Base-by-base conservation (phyloP, 2,888 invertebrate species). In the Tachina fera region DNA sequence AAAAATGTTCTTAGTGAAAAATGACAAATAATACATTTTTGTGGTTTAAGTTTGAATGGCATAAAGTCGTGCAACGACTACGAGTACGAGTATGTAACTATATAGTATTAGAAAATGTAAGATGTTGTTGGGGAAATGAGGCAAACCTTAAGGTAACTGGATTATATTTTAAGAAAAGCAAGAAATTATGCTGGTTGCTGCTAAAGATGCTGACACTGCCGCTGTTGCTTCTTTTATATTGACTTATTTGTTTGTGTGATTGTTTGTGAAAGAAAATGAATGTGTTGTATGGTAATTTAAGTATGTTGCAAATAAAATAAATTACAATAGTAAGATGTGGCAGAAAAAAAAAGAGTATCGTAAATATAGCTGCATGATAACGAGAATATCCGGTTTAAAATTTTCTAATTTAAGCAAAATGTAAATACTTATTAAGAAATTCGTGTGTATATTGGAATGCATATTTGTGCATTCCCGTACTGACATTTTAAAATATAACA, bases 21-120 rank as follows among this genome's bases (percentile, higher is more conserved):
- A 86, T 83, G 79, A 83, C 83, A 86, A 83, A 83, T 83, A 86
- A 76, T 83, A 76, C 71, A 79, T 86, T 76, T 79, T 75, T 86
- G 83, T 61, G 83, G 86, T 77, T 83, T 72, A 72, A 60, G 51
- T 51, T n/a, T 41, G n/a, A 41, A 19, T 9, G 47, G 16, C 51
- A 49, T 31, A 31, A 31, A 31, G 31, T 31, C 31, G 47, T 49
- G 14, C 13, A 13, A 47, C 47, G 47, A 13, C 19, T 16, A 31
- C 6, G 31, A 31, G 31, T 22, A n/a, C n/a, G 9, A 2, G 56
- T 47, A 49, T 49, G 45, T 49, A 6, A 14, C 14, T 67, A 49
- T 14, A 4, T 13, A 16, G 9, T 60, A 49, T 39, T 74, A 72
- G n/a, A 9, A 41, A 39, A 10, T 58, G 41, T 61, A 13, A 47